These are phyloP conservation scores for Pristis pectinata DNA, from an alignment of 2,797 vertebrate species.

Conservation along the genomic window DNA sequence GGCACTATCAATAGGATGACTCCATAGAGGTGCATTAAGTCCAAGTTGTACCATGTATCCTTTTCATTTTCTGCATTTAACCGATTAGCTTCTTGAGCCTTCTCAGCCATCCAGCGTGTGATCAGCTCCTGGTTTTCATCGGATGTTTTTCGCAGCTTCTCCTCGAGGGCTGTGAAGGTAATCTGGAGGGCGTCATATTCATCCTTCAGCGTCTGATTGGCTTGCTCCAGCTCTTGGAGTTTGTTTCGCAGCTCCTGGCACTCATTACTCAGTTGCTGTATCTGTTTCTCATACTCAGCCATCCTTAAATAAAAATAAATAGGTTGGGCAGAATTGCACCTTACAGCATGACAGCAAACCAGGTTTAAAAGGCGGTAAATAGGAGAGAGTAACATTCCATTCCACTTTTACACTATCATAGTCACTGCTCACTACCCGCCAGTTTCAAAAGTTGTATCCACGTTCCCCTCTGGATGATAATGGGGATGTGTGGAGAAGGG, in stretches of 20 bases:
- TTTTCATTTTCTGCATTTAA: slow-evolving; percentile 95
- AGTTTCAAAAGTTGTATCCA: background rate
- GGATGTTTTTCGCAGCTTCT: slow-evolving; percentile 82
- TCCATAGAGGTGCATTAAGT: background rate
- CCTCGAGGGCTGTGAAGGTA: slow-evolving; percentile 89
- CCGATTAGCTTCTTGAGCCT: slow-evolving; percentile 88
- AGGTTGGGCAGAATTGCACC: background rate
- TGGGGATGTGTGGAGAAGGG: background rate
- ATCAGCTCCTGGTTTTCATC: slow-evolving; percentile 97
- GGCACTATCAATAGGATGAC: background rate
- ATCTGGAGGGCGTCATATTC: slow-evolving; percentile 96
- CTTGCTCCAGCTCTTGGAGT: slow-evolving; percentile 82
- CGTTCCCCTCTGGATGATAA: background rate
- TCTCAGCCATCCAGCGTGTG: slow-evolving; percentile 96
- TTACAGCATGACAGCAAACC: background rate
- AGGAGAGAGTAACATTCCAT: background rate
- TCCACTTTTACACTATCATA: background rate
- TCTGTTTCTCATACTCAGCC: slow-evolving; percentile 76
- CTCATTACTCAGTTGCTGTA: slow-evolving; percentile 72
- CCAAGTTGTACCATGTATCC: slow-evolving; percentile 52
- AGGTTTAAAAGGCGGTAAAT: background rate
- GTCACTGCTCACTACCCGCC: background rate
- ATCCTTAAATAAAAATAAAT: slow-evolving; percentile 62
- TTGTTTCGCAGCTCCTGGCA: slow-evolving; percentile 72
- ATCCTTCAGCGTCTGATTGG: slow-evolving; percentile 91